Conservation (phyloP, 2,113 vertebrate genomes). For the Zosterops borbonicus region DNA sequence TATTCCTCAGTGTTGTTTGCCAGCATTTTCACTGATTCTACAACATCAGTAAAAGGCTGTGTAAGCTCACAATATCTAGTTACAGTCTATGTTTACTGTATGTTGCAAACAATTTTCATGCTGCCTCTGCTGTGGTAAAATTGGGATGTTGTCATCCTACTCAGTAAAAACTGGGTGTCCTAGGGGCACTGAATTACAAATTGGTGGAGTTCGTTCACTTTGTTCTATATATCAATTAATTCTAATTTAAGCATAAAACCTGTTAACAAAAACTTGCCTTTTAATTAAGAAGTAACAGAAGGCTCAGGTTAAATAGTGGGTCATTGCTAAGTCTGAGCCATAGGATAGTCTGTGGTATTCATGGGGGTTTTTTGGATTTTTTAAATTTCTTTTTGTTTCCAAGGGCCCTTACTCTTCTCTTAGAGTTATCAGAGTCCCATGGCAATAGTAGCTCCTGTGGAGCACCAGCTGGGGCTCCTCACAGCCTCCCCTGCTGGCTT, state of each 20-base stretch:
- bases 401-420: not conserved
- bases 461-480: constrained; percentile 1
- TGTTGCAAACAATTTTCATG: not conserved
- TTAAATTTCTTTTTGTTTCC: not conserved
- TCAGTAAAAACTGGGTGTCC: not conserved
- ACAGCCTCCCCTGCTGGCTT: not conserved
- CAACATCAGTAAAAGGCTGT: not conserved
- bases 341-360: not conserved
- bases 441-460: not conserved
- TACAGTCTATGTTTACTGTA: not conserved
- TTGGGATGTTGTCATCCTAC: not conserved
- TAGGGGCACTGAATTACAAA: not conserved
- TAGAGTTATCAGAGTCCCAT: not conserved
- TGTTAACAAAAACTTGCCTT: not conserved
- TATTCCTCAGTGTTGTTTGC: not conserved
- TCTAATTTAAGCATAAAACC: constrained; percentile 6
- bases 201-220: not conserved
- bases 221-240: not conserved
- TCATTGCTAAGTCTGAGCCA: not conserved
- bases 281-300: not conserved
- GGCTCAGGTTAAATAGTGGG: not conserved
- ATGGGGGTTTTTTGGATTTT: accelerated
- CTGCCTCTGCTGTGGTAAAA: not conserved
- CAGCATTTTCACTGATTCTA: not conserved
- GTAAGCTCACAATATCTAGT: not conserved